Evolutionary conservation across 2,797 vertebrate species (phyloP).

Genomic region (Characodon lateralis): DNA sequence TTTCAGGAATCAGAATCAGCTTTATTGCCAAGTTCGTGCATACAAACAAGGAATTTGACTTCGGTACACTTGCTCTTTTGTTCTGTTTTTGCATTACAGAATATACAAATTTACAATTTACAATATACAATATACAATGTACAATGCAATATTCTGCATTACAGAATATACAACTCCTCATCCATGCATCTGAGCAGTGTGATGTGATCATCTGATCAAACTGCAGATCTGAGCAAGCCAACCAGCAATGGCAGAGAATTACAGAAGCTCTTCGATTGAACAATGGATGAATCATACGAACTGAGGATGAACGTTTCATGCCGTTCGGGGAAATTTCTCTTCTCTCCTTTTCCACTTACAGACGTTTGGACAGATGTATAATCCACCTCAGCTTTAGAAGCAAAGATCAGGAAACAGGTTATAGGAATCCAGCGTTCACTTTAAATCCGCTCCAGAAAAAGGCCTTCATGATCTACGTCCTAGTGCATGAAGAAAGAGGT

Average conservation of each 20-base stretch:
- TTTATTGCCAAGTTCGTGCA: too few relatives aligned
- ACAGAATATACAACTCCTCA: too few relatives aligned
- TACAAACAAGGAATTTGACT: too few relatives aligned
- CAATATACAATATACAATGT: too few relatives aligned
- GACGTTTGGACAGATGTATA: constrained; percentile 26
- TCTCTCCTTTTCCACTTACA: constrained; percentile 59
- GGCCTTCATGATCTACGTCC: constrained; percentile 23
- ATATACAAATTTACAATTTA: too few relatives aligned
- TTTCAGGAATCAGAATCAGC: too few relatives aligned
- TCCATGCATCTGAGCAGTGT: constrained; percentile 4
- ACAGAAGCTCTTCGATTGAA: constrained; percentile 43
- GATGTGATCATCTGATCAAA: constrained; percentile 55
- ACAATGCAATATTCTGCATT: too few relatives aligned
- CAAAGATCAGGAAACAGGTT: constrained; percentile 63
- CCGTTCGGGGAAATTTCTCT: constrained; percentile 60
- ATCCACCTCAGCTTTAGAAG: constrained; percentile 64
- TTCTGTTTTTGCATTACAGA: too few relatives aligned
- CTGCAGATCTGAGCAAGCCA: constrained; percentile 11
- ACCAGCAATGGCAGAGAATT: constrained; percentile 18
- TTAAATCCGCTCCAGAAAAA: constrained; percentile 35
- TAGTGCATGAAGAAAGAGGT: constrained; percentile 22
- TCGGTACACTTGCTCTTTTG: too few relatives aligned
- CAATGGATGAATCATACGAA: constrained; percentile 56
- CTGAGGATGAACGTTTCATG: constrained; percentile 65
- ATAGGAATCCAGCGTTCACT: constrained; percentile 40